phyloP scores from a whole-genome alignment of 2,888 invertebrate genomes.

The Ormyrus nitidulus region DNA sequence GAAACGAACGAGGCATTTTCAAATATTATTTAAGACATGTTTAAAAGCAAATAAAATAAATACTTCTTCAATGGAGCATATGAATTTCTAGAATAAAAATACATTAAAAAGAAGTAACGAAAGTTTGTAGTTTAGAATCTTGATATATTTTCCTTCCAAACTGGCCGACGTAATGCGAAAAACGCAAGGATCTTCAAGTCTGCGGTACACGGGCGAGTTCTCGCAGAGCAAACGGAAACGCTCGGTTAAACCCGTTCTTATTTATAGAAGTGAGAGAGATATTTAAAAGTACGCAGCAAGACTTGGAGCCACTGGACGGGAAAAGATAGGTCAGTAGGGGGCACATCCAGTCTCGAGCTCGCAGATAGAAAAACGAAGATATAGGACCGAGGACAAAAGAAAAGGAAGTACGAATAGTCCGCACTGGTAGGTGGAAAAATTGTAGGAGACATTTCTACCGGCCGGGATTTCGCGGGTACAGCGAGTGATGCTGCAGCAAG shows the following conservation, averaged over 20 bases:
- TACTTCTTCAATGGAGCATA: no score
- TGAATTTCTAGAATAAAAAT: no score
- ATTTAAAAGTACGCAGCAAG: constrained; percentile 37
- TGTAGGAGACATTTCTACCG: not conserved
- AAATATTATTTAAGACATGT: no score
- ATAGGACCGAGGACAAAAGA: not conserved
- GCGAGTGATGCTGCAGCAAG: constrained; percentile 22
- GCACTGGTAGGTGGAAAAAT: not conserved
- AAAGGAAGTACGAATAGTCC: not conserved
- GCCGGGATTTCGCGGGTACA: constrained; percentile 11
- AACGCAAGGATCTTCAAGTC: no score
- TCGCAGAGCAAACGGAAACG: constrained; percentile 1
- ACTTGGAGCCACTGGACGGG: not conserved
- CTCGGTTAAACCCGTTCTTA: constrained; percentile 17
- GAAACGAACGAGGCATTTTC: no score
- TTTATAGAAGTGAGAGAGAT: constrained; percentile 33
- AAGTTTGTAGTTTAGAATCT: not conserved
- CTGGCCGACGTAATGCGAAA: no score
- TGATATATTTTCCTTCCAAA: no score
- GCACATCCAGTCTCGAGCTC: not conserved
- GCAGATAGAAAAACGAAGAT: not conserved
- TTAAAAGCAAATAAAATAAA: no score
- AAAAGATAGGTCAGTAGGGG: constrained; percentile 43
- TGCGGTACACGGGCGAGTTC: no score
- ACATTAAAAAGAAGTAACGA: no score